Evolutionary conservation across 1,140 invertebrate genomes (phyloP), one percentile per base, ranked within the genome.

Genomic region (Pristionchus pacificus): DNA sequence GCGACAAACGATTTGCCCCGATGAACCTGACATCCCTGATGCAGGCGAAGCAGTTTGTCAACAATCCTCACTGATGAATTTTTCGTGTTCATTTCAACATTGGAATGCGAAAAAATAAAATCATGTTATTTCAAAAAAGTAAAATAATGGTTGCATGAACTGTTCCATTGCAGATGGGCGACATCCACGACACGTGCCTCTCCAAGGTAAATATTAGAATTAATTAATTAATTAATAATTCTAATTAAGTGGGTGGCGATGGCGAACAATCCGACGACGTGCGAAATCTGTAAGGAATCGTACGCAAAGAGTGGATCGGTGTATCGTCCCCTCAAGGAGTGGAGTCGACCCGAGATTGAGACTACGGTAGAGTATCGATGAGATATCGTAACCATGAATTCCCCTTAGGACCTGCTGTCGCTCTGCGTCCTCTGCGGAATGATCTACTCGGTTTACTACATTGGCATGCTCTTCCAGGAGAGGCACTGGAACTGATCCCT

Each of bases 141-240:
- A n/a, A n/a, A n/a, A n/a, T n/a, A n/a, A n/a, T n/a, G n/a, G n/a
- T n/a, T n/a, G n/a, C n/a, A n/a, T n/a, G n/a, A n/a, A n/a, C n/a
- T n/a, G 55, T 24, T 57, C 24, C 24, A 24, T 24, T 0, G 24
- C 55, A 63, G 62, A 68, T 72, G 71, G 71, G 71, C 14, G 71
- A 72, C 33, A 66, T 72, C 1, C 71, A 72, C 33, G 71, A 72
- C n/a, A 27, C 38, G n/a, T 72, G 71, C 38, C 65, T 72, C 25
- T 57, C 64, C 2, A n/a, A n/a, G n/a, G n/a, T n/a, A n/a, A n/a
- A n/a, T n/a, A n/a, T n/a, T n/a, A n/a, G n/a, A n/a, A n/a, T n/a
- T n/a, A n/a, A n/a, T n/a, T n/a, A n/a, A n/a, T n/a, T n/a, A n/a
- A n/a, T n/a, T n/a, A n/a, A n/a, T n/a, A n/a, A n/a, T n/a, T n/a